phyloP scores from a whole-genome alignment of 2,113 vertebrate genomes.

The Plecotus auritus region DNA sequence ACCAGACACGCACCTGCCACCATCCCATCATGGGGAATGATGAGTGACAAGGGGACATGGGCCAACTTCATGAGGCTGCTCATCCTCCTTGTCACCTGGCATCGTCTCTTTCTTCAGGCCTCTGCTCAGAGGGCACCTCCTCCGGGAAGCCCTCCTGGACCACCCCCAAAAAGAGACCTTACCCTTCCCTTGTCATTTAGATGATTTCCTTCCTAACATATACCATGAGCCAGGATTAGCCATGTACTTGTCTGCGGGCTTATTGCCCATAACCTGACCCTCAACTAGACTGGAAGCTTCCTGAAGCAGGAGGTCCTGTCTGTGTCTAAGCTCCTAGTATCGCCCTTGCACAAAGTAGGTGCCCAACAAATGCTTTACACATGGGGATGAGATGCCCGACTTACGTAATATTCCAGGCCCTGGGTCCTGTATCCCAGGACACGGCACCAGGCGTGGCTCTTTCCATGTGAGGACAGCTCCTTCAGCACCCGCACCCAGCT shows the following conservation, averaged over 20 bases:
- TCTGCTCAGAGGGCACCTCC: not conserved
- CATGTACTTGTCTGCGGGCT: not conserved
- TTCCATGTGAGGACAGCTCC: not conserved
- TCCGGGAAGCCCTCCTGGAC: not conserved
- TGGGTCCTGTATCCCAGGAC: not conserved
- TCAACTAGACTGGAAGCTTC: not conserved
- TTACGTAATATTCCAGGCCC: fast-evolving
- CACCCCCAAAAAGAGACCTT: not conserved
- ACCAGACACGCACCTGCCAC: fast-evolving
- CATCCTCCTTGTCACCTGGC: not conserved
- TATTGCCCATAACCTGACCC: not conserved
- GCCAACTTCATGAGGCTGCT: not conserved
- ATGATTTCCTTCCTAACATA: not conserved
- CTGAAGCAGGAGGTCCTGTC: fast-evolving
- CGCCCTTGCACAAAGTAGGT: not conserved
- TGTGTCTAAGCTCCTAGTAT: not conserved
- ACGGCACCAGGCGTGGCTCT: not conserved
- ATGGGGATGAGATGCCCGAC: not conserved
- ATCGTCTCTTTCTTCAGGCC: not conserved
- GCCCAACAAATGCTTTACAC: not conserved
- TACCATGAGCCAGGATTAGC: not conserved
- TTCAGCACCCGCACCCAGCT: not conserved
- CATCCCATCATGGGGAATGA: fast-evolving
- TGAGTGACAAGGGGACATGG: not conserved
- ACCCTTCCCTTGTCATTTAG: not conserved